Conservation (phyloP, 1,140 invertebrate genomes). For the Drosophila sulfurigaster region DNA sequence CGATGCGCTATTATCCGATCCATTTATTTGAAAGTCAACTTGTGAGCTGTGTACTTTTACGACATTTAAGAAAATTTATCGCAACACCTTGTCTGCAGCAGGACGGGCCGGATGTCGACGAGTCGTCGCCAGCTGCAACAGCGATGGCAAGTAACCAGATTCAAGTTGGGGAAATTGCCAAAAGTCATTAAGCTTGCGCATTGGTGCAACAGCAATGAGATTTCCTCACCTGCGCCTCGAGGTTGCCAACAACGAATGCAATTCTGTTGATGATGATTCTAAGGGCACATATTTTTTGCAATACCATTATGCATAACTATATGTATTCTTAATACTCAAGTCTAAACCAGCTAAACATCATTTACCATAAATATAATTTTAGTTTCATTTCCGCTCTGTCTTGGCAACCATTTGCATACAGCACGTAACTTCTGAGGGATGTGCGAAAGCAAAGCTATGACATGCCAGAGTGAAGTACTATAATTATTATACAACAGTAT, state of each 20-base stretch:
- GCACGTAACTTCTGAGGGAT: conserved; percentile 54
- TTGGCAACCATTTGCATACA: conserved; percentile 30
- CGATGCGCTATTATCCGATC: conserved; percentile 6
- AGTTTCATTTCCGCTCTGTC: conserved; percentile 68
- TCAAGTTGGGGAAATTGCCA: conserved; percentile 72
- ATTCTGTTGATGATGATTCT: conserved; percentile 20
- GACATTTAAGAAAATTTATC: conserved; percentile 67
- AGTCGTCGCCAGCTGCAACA: not conserved
- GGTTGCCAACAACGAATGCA: conserved; percentile 14
- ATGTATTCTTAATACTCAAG: conserved; percentile 7
- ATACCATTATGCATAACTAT: conserved; percentile 32
- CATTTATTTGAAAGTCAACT: conserved; percentile 42
- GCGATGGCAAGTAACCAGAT: conserved; percentile 34
- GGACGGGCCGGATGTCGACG: conserved; percentile 40
- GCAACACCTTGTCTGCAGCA: conserved; percentile 45
- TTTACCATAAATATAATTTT: conserved; percentile 73
- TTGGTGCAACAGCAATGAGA: conserved; percentile 59
- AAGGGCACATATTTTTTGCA: conserved; percentile 48
- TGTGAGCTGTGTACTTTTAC: conserved; percentile 49
- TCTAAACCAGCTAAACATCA: conserved; percentile 1
- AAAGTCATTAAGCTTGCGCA: conserved; percentile 77
- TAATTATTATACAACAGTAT: no score
- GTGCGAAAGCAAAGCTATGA: conserved; percentile 2
- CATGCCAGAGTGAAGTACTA: no score
- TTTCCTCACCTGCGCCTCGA: conserved; percentile 44